A percentile compares a stretch with the other conserved stretches of the same genome.
Evolutionary conservation across 2,888 invertebrate species (phyloP).

Genomic region (Rhagophthalmus giganteus): DNA sequence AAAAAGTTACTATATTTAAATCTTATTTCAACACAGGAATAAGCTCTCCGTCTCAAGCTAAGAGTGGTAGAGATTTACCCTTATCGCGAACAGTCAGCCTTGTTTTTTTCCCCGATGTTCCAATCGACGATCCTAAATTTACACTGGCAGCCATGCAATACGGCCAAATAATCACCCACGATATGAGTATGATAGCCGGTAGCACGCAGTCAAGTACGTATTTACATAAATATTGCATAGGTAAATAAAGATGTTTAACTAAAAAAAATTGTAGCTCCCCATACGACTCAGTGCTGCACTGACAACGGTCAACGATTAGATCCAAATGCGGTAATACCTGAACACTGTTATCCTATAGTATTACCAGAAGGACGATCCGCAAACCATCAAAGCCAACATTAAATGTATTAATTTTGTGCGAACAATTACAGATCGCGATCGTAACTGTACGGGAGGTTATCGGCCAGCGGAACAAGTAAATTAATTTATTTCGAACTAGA

Average conservation of each 20-base stretch:
- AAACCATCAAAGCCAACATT: conserved; percentile 59
- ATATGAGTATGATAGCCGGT: conserved; percentile 75
- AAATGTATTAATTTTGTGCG: conserved; percentile 76
- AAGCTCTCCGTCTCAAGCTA: conserved; percentile 63
- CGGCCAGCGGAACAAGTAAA: conserved; percentile 73
- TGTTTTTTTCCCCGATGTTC: conserved; percentile 69
- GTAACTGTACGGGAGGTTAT: conserved; percentile 64
- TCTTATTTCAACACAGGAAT: too few species aligned
- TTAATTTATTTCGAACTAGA: conserved; percentile 58
- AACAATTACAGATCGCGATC: conserved; percentile 67
- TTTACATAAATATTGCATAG: too few species aligned
- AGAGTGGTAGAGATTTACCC: conserved; percentile 69
- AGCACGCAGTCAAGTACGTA: conserved; percentile 76
- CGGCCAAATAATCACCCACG: conserved; percentile 80
- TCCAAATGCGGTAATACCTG: conserved; percentile 53
- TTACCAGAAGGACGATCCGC: conserved; percentile 61
- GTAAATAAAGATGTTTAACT: too few species aligned
- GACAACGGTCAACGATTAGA: conserved; percentile 59
- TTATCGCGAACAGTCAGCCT: conserved; percentile 71
- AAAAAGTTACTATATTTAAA: too few species aligned
- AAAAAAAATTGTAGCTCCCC: conserved; percentile 56
- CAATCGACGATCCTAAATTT: conserved; percentile 71
- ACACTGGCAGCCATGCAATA: conserved; percentile 78
- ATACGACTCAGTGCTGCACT: conserved; percentile 65
- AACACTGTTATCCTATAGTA: conserved; percentile 60